Base-by-base conservation (phyloP, 2,888 invertebrate genomes). In the Campoletis raptor region DNA sequence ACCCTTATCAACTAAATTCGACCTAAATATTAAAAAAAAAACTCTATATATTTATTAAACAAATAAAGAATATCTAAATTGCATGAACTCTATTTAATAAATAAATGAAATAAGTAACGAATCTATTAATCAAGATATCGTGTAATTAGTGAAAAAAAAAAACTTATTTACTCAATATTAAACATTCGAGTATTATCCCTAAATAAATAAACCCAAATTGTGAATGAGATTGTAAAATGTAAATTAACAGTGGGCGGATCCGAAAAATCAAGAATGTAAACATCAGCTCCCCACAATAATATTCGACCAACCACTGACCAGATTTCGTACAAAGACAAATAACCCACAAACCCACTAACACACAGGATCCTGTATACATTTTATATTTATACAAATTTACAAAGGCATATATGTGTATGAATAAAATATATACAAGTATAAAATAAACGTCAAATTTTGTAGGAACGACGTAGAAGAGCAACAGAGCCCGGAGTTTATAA, bases 401-500 rank as follows among this genome's bases (percentile, higher is more conserved):
- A 54, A 54, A 24, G 40, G 10, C 12, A 12, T 40, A 73, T 24
- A 40, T 52, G 48, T 30, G 30, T 70, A 48, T 30, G 18, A 69
- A 69, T 24, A 24, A 40, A 24, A 42, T 42, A 24, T 24, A 24
- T 21, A 54, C 12, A 37, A 36, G 36, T 54, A n/a, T 12, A 30
- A 18, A 5, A 42, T n/a, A 40, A 18, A 64, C 61, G 24, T 24
- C 24, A 45, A 48, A 69, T 30, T 42, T 15, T n/a, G 24, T n/a
- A 52, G 64, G 67, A 77, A 84, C 89, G 90, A 90, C 90, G 90
- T 87, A 87, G 89, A 86, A 81, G 73, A 76, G 73, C 48, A 36
- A 30, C 40, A 9, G 67, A 74, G 69, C 45, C 21, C 69, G 73
- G 83, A 61, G 81, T 73, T 91, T 92, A 92, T 92, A 92, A 72